Evolutionary conservation across 2,113 vertebrate genomes (phyloP).

Genomic region (Eurypyga helias): DNA sequence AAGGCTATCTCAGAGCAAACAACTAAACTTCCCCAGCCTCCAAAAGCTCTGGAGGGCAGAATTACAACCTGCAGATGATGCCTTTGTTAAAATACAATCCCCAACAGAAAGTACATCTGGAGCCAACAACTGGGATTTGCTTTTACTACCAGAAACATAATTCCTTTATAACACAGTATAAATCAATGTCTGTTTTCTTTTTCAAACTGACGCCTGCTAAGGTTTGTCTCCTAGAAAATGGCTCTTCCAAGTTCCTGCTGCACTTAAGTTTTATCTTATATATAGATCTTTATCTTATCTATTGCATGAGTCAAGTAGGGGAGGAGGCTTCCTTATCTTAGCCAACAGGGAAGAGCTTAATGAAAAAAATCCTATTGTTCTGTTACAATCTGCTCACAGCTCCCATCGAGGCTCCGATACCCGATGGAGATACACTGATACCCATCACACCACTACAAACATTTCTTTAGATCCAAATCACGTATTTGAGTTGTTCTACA

Average conservation of each 20-base stretch:
- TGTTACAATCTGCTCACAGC: neutral
- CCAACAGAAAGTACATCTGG: neutral
- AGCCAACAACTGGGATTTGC: neutral
- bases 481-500: neutral
- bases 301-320: neutral
- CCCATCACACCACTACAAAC: neutral
- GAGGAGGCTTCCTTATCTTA: conserved; percentile 6
- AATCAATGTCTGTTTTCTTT: neutral
- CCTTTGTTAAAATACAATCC: neutral
- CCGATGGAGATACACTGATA: neutral
- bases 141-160: neutral
- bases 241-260: neutral
- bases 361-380: conserved; percentile 16
- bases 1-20: neutral
- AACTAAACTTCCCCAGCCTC: neutral
- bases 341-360: neutral
- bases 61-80: neutral
- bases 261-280: neutral
- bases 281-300: conserved; percentile 41
- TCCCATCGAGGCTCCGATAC: neutral
- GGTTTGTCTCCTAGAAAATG: neutral
- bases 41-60: neutral
- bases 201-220: neutral
- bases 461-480: neutral
- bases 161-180: neutral